Conservation (phyloP, 2,888 invertebrate genomes). For the Ypsolopha sequella region DNA sequence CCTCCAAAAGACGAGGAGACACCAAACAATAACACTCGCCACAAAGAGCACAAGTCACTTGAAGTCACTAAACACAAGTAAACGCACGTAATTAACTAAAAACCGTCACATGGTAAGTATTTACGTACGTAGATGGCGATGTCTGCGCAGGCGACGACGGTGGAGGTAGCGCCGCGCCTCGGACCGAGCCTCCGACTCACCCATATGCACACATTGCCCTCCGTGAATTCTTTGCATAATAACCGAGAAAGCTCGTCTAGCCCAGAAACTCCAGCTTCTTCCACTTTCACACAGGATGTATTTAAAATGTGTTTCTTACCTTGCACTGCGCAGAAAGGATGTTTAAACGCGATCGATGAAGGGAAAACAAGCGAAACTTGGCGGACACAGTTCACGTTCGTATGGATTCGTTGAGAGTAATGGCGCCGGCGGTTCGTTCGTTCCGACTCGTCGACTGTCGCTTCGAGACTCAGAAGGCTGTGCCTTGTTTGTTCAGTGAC, state of each 20-base stretch:
- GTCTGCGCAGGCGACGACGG: conserved; percentile 60
- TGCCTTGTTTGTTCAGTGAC: conserved; percentile 63
- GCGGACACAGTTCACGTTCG: conserved; percentile 62
- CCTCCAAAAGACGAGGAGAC: neutral
- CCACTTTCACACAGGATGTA: conserved; percentile 36
- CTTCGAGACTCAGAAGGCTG: conserved; percentile 59
- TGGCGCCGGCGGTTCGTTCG: conserved; percentile 52
- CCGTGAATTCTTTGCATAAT: conserved; percentile 67
- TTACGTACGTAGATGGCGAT: conserved; percentile 14
- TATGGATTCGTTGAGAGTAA: conserved; percentile 61
- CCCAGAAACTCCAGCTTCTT: conserved; percentile 28
- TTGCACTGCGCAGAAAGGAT: conserved; percentile 66
- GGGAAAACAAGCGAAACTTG: conserved; percentile 49
- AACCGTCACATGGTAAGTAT: conserved; percentile 42
- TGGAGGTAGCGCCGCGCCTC: conserved; percentile 48
- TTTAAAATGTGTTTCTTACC: conserved; percentile 49
- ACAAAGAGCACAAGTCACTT: conserved; percentile 42
- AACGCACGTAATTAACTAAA: conserved; percentile 40
- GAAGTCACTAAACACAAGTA: conserved; percentile 12
- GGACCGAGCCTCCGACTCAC: conserved; percentile 52
- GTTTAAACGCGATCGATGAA: conserved; percentile 59
- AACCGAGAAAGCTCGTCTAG: conserved; percentile 55
- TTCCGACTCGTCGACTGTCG: conserved; percentile 48
- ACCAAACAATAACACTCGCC: conserved; percentile 25
- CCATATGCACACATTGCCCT: conserved; percentile 59